Evolutionary conservation across 2,113 vertebrate genomes (phyloP).

Genomic region (Cavia porcellus): DNA sequence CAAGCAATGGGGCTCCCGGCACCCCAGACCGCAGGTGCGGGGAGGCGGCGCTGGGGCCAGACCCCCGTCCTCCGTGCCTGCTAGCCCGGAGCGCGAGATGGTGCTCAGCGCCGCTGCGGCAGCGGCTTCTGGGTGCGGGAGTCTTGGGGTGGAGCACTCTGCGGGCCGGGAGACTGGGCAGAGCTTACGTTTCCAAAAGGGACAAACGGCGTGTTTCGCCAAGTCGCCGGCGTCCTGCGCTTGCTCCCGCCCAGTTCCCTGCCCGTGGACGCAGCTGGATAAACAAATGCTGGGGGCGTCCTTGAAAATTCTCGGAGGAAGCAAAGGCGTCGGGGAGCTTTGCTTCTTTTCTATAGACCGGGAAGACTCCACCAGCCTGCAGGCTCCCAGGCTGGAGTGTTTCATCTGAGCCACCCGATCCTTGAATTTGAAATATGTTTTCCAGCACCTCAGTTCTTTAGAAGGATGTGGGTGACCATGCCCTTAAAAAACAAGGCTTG

Average conservation of each 20-base stretch:
- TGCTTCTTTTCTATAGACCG: not conserved
- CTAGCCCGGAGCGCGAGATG: not conserved
- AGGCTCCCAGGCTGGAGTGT: not conserved
- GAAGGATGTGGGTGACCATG: not conserved
- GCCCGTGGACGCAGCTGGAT: not conserved
- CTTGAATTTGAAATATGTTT: not conserved
- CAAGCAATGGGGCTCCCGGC: not conserved
- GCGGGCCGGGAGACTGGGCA: not conserved
- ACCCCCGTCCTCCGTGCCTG: not conserved
- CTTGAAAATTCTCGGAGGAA: constrained; percentile 53
- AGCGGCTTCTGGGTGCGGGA: constrained; percentile 35
- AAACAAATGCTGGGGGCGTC: constrained; percentile 40
- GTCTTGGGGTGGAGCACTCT: constrained; percentile 66
- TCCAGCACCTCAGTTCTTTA: not conserved
- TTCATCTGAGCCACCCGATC: not conserved
- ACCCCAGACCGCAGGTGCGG: not conserved
- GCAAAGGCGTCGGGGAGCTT: not conserved
- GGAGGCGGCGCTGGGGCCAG: not conserved
- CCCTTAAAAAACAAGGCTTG: not conserved
- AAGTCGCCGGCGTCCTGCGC: not conserved
- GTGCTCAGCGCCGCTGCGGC: constrained; percentile 69
- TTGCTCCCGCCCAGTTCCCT: not conserved
- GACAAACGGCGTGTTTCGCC: constrained; percentile 39
- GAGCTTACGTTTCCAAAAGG: not conserved
- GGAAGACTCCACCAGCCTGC: not conserved